A percentile compares a stretch with the other conserved stretches of the same genome.
Evolutionary conservation across 2,888 invertebrate genomes (phyloP).

Genomic region (Neelides folsomi): DNA sequence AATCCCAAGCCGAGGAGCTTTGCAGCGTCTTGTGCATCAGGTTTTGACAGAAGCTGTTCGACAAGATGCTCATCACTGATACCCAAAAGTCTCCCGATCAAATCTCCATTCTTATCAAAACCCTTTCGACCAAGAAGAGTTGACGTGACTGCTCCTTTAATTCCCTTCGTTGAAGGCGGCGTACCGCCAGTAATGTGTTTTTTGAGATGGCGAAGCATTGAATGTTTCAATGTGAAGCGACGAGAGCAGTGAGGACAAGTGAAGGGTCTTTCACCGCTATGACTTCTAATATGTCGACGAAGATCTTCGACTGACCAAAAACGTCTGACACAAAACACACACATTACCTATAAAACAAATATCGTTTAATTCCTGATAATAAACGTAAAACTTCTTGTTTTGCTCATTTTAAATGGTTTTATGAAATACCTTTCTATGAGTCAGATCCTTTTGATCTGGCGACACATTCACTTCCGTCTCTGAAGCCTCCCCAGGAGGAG

Average conservation of each 20-base stretch:
- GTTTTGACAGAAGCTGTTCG: constrained; percentile 61
- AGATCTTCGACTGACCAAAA: constrained; percentile 93
- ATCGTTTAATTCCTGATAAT: too few species aligned
- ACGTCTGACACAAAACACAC: constrained; percentile 81
- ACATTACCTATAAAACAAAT: constrained; percentile 53
- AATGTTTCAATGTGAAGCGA: constrained; percentile 82
- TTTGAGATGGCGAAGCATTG: constrained; percentile 83
- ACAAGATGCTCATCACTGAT: constrained; percentile 73
- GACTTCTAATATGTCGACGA: constrained; percentile 83
- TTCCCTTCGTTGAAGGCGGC: constrained; percentile 17
- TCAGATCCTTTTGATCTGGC: constrained; percentile 14
- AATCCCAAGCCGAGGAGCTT: constrained; percentile 60
- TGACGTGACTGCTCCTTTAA: background rate
- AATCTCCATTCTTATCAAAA: constrained; percentile 44
- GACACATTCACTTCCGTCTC: constrained; percentile 9
- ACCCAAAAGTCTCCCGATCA: constrained; percentile 78
- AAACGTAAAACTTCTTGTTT: constrained; percentile 2
- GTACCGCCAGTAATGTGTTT: constrained; percentile 49
- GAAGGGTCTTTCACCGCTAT: constrained; percentile 64
- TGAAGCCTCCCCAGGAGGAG: constrained; percentile 16
- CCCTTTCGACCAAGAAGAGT: constrained; percentile 35
- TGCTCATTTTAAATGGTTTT: background rate
- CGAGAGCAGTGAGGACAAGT: constrained; percentile 78
- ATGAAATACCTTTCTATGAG: constrained; percentile 24
- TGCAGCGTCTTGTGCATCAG: constrained; percentile 66